phyloP scores from a whole-genome alignment of 1,140 invertebrate genomes.

The Rhagoletis pomonella region DNA sequence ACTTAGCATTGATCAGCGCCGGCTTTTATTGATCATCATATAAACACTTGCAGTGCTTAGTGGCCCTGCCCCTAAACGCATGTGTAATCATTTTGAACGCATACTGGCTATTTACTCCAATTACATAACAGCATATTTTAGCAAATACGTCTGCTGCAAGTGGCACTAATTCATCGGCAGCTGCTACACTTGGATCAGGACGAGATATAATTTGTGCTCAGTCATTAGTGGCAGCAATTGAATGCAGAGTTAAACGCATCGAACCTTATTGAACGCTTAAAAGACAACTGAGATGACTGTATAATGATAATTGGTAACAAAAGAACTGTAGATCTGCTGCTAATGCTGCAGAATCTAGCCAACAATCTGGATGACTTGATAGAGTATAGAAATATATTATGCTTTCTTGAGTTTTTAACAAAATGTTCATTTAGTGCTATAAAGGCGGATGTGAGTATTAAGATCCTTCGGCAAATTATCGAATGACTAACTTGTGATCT shows the following conservation, averaged over 20 bases:
- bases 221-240: constrained; percentile 67
- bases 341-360: constrained; percentile 58
- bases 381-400: constrained; percentile 62
- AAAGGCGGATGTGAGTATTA: constrained; percentile 67
- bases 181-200: constrained; percentile 68
- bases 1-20: constrained; percentile 12
- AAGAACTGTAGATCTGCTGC: constrained; percentile 69
- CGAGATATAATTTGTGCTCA: constrained; percentile 69
- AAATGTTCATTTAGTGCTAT: constrained; percentile 68
- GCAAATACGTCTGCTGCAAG: constrained; percentile 62
- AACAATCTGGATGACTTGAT: constrained; percentile 54
- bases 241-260: constrained; percentile 62
- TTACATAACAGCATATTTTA: constrained; percentile 50
- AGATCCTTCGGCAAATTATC: not conserved
- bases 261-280: not conserved
- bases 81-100: constrained; percentile 64
- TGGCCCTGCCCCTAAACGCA: constrained; percentile 59
- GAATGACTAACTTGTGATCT: too few species aligned
- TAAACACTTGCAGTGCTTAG: constrained; percentile 61
- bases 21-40: constrained; percentile 66
- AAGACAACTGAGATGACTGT: constrained; percentile 63
- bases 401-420: constrained; percentile 62
- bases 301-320: constrained; percentile 70
- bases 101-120: constrained; percentile 64
- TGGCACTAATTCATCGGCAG: constrained; percentile 67